These are phyloP conservation scores for Rhinophrynus dorsalis DNA, from an alignment of 2,797 vertebrate genomes.

Conservation along the genomic window DNA sequence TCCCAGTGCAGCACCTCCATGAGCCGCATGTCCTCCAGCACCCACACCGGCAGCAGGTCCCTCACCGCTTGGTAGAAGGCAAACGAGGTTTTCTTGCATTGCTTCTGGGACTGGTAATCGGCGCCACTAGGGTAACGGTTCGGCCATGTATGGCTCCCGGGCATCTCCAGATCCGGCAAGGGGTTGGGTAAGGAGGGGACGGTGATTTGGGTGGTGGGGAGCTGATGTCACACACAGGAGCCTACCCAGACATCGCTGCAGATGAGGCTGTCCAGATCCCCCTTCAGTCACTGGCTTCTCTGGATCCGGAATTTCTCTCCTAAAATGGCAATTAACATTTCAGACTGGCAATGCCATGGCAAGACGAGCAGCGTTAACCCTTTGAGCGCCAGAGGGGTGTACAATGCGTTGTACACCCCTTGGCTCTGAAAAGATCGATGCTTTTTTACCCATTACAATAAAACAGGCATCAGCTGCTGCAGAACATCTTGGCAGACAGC, in stretches of 20 bases:
- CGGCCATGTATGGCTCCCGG: conserved; percentile 73
- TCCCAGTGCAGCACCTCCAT: conserved; percentile 95
- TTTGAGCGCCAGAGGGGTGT: no score
- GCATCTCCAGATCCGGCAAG: conserved; percentile 66
- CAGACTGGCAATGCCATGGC: no score
- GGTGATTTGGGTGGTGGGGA: background rate
- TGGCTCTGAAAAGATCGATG: no score
- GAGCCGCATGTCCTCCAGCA: conserved; percentile 88
- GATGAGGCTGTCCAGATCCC: background rate
- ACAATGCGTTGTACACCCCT: no score
- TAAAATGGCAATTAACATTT: background rate
- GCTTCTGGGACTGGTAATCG: conserved; percentile 79
- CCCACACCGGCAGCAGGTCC: conserved; percentile 85
- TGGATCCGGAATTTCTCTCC: background rate
- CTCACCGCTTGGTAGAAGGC: conserved; percentile 91
- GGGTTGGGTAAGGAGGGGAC: no score
- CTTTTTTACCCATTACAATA: no score
- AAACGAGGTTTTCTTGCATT: conserved; percentile 86
- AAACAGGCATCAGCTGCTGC: no score
- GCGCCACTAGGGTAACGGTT: conserved; percentile 44
- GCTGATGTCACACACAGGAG: background rate
- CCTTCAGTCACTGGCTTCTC: no score
- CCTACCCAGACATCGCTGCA: background rate
- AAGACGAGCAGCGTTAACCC: no score
- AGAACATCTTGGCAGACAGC: no score